Base-by-base conservation (phyloP, 2,888 invertebrate genomes). In the Pogonocherus hispidulus region DNA sequence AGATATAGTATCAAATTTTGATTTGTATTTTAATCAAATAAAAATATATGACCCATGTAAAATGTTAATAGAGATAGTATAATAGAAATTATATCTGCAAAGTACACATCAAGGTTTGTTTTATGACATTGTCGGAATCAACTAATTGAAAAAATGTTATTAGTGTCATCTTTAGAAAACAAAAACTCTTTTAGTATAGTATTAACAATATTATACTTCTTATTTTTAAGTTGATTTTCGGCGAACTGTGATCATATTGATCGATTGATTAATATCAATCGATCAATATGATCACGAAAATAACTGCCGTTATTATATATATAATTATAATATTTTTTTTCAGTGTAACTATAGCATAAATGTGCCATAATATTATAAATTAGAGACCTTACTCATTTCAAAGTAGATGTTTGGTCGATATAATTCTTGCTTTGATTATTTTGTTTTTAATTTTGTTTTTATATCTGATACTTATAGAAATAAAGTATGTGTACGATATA, bases 381-480 rank as follows among this genome's bases (percentile, higher is more conserved):
- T 20, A 20, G n/a, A 14, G 23, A 44, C 44, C 23, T 16, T 9
- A 4, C 19, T 59, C 4, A 18, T 47, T 59, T 16, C 19, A 18
- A 49, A 59, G 18, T 32, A 57, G 8, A 41, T 56, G 41, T 22
- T 23, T 46, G 22, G 22, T 20, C n/a, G 20, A 9, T 23, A 46
- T 27, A 16, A n/a, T n/a, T n/a, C n/a, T 57, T 44, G 44, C 9
- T 44, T 44, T 14, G 16, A 55, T 32, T 55, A 3, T 64, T 64
- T 64, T 22, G 37, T 57, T 57, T 51, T 23, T 62, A 63, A 63
- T 20, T 54, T 54, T 52, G 41, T 64, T 64, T 64, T 64, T 55
- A 44, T 64, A 64, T 64, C 47, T 59, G 22, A 47, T 63, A 49
- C 27, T 18, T 64, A 46, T 55, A 64, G 41, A 37, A 64, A 64